Evolutionary conservation across 2,113 vertebrate genomes (phyloP).

Genomic region (Menura novaehollandiae): DNA sequence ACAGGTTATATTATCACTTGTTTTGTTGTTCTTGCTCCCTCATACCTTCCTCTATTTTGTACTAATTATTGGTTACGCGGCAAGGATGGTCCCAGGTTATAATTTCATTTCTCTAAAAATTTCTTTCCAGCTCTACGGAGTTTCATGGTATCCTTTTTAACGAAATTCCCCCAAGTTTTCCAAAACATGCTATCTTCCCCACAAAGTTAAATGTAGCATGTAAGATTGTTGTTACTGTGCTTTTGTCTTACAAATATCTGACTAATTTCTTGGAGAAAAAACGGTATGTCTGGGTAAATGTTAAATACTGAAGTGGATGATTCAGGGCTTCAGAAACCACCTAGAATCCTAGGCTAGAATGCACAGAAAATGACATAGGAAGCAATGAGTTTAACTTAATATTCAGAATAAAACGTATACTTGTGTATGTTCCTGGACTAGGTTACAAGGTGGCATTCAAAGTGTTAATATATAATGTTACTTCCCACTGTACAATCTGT

Average conservation of each 20-base stretch:
- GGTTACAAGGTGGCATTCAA: not conserved
- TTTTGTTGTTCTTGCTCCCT: not conserved
- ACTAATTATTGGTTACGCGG: not conserved
- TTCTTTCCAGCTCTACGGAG: not conserved
- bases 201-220: not conserved
- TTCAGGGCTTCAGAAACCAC: not conserved
- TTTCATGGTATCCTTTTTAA: not conserved
- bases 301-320: not conserved
- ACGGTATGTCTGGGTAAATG: not conserved
- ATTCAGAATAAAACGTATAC: not conserved
- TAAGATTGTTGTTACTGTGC: fast-evolving
- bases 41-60: not conserved
- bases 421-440: not conserved
- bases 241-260: not conserved
- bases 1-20: not conserved
- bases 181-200: not conserved
- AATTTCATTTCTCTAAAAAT: not conserved
- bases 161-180: not conserved
- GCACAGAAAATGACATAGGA: not conserved
- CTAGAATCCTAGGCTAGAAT: not conserved
- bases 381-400: not conserved
- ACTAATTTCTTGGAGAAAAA: not conserved
- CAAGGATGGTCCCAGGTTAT: not conserved
- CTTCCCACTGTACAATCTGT: not conserved
- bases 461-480: slow-evolving; percentile 16